Percentiles rank a stretch among this genome's conserved stretches.
These are phyloP conservation scores for Orientallactaga sibirica DNA, from an alignment of 2,797 vertebrate genomes.

Conservation along the genomic window DNA sequence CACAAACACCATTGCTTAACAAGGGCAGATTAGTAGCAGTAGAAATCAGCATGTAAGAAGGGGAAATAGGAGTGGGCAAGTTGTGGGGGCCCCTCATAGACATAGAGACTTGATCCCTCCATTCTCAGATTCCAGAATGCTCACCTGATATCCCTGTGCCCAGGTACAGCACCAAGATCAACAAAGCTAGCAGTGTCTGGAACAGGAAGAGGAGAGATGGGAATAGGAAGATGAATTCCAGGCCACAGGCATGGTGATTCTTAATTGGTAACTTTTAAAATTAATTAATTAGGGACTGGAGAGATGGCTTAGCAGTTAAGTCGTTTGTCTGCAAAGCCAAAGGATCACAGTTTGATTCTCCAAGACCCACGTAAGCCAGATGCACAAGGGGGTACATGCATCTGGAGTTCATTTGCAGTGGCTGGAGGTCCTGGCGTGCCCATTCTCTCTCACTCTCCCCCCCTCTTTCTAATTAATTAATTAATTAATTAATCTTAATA, in stretches of 20 bases:
- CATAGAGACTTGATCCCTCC: background rate
- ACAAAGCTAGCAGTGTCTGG: constrained; percentile 54
- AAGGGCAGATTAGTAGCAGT: background rate
- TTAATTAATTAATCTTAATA: too few relatives aligned
- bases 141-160: constrained; percentile 74
- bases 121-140: background rate
- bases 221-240: background rate
- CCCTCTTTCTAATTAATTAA: too few relatives aligned
- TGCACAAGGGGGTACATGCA: too few relatives aligned
- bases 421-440: too few relatives aligned
- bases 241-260: background rate
- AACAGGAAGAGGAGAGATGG: background rate
- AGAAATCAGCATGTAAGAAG: background rate
- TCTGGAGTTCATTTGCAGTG: too few relatives aligned
- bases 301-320: too few relatives aligned
- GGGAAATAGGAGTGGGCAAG: background rate
- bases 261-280: background rate
- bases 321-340: too few relatives aligned
- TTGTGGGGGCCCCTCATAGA: background rate
- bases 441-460: too few relatives aligned
- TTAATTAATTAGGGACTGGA: too few relatives aligned
- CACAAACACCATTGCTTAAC: background rate
- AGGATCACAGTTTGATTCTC: too few relatives aligned
- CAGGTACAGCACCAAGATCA: constrained; percentile 77
- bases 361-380: too few relatives aligned